Evolutionary conservation across 2,888 invertebrate genomes (phyloP).

Genomic region (Theodoxus fluviatilis): DNA sequence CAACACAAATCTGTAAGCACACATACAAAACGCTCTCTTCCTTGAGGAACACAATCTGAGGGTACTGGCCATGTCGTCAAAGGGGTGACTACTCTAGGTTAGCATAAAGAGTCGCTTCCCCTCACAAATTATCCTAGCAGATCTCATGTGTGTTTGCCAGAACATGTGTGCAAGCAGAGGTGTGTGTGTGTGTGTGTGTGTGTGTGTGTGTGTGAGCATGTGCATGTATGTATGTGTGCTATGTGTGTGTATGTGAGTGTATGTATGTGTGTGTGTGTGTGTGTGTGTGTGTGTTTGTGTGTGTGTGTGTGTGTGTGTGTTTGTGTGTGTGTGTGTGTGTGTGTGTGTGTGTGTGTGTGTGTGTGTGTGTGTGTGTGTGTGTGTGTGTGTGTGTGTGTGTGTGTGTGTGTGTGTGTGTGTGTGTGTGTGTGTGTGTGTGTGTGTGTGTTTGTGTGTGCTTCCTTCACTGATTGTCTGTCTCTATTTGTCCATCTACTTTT

Average conservation of each 20-base stretch:
- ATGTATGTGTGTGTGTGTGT: conserved; percentile 10
- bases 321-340: conserved; percentile 12
- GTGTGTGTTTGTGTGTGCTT: neutral
- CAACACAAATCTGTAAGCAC: too few species aligned
- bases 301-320: conserved; percentile 12
- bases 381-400: conserved; percentile 9
- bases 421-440: neutral
- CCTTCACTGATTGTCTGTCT: neutral
- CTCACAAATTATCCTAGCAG: too few species aligned
- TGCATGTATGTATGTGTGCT: conserved; percentile 6
- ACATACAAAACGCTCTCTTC: too few species aligned
- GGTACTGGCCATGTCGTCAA: too few species aligned
- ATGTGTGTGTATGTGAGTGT: conserved; percentile 4
- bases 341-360: conserved; percentile 12
- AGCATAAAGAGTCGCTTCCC: too few species aligned
- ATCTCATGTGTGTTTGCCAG: too few species aligned
- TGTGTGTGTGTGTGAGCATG: conserved; percentile 9
- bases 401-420: neutral
- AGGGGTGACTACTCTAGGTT: too few species aligned
- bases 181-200: conserved; percentile 16
- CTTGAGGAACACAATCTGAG: too few species aligned
- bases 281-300: conserved; percentile 12
- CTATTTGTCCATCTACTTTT: neutral
- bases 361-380: conserved; percentile 12
- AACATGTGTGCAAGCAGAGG: too few species aligned